Evolutionary conservation across 2,888 invertebrate genomes (phyloP).

Genomic region (Eupelmus urozonus): DNA sequence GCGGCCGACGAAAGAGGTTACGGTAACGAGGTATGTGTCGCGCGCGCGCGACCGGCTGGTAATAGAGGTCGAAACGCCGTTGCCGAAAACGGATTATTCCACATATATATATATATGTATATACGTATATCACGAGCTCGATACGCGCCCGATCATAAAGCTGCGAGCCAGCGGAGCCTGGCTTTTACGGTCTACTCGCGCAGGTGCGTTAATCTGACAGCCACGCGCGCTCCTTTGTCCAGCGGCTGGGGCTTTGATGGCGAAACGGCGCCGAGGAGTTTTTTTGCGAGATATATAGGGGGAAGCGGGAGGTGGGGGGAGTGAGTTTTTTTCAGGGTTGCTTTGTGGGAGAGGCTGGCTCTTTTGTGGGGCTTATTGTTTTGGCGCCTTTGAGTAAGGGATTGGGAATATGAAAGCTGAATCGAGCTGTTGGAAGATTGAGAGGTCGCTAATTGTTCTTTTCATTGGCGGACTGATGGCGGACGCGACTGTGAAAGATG

Average conservation of each 20-base stretch:
- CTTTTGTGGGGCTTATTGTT: background rate
- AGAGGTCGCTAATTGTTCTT: no score
- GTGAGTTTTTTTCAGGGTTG: background rate
- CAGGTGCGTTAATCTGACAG: constrained; percentile 29
- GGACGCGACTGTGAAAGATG: no score
- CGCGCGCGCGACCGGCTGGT: background rate
- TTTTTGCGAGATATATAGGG: background rate
- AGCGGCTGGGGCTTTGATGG: background rate
- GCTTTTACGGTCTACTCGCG: constrained; percentile 29
- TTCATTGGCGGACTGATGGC: no score
- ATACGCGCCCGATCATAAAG: constrained; percentile 14
- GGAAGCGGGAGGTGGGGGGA: background rate
- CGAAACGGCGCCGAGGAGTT: background rate
- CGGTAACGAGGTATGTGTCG: constrained; percentile 10
- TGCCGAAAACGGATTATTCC: background rate
- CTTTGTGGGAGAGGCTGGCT: background rate
- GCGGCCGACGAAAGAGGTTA: background rate
- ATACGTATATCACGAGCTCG: background rate
- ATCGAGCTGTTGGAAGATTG: no score
- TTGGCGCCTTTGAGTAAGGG: no score
- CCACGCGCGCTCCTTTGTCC: background rate
- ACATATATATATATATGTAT: constrained; percentile 1
- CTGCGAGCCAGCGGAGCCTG: background rate
- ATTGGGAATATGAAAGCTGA: no score
- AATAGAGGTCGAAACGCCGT: constrained; percentile 4